Percentiles rank a stretch among this genome's conserved stretches.
Conservation (phyloP, 2,888 invertebrate species). For the Aphidoletes aphidimyza region DNA sequence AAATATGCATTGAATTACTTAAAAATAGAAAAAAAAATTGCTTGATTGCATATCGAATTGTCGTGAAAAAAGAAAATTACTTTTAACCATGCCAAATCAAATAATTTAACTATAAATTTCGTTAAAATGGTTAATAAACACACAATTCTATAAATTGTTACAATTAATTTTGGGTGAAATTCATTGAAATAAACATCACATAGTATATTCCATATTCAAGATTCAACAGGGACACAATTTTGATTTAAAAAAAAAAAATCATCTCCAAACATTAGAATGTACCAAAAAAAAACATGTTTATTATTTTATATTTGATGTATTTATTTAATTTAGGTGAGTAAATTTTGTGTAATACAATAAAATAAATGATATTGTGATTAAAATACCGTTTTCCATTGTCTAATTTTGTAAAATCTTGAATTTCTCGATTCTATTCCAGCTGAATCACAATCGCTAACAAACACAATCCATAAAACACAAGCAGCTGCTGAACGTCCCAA, state of each 20-base stretch:
- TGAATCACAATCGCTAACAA: slow-evolving; percentile 67
- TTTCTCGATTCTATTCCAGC: slow-evolving; percentile 57
- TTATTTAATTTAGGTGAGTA: slow-evolving; percentile 48
- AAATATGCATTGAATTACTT: background rate
- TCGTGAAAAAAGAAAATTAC: background rate
- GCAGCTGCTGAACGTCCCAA: slow-evolving; percentile 81
- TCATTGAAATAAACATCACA: background rate
- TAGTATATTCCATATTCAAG: background rate
- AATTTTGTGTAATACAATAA: too few species aligned
- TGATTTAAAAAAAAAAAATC: background rate
- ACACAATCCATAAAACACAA: slow-evolving; percentile 80
- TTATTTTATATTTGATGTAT: slow-evolving; percentile 49
- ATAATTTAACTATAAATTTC: background rate
- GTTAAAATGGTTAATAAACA: too few species aligned
- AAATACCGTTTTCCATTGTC: background rate
- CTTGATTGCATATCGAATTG: background rate
- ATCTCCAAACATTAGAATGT: slow-evolving; percentile 51
- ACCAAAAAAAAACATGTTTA: slow-evolving; percentile 41
- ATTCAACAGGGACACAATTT: background rate
- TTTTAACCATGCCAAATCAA: background rate
- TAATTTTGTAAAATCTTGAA: background rate
- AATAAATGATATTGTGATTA: too few species aligned
- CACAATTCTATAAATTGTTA: background rate
- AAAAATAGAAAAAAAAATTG: background rate
- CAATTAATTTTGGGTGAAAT: background rate